These are phyloP conservation scores for Anorthoa munda DNA, from an alignment of 2,888 invertebrate genomes.

Conservation along the genomic window DNA sequence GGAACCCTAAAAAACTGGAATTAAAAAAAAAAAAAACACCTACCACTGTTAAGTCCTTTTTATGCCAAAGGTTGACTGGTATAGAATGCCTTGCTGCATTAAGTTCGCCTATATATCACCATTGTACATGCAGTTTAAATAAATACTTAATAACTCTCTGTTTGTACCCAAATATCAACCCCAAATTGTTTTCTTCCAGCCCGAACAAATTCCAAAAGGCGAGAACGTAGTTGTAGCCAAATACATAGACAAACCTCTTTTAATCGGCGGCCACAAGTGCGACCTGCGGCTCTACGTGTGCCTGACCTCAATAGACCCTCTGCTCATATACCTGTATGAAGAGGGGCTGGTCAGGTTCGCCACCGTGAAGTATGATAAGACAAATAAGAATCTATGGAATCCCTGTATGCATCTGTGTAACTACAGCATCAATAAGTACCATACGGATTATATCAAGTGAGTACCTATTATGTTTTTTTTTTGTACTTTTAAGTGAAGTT, in stretches of 20 bases:
- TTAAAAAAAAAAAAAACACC: too few relatives aligned
- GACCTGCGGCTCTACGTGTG: constrained; percentile 98
- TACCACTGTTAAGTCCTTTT: too few relatives aligned
- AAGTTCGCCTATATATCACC: too few relatives aligned
- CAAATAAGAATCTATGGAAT: constrained; percentile 98
- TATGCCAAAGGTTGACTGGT: too few relatives aligned
- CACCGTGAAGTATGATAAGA: constrained; percentile 97
- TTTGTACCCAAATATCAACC: too few relatives aligned
- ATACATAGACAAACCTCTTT: constrained; percentile 96
- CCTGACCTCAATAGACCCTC: constrained; percentile 98
- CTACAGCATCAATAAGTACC: constrained; percentile 99
- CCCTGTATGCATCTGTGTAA: constrained; percentile 99
- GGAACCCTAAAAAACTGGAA: too few relatives aligned
- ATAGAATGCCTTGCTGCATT: too few relatives aligned
- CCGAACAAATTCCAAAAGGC: constrained; percentile 97
- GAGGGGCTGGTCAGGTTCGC: constrained; percentile 99
- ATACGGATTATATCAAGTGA: constrained; percentile 98
- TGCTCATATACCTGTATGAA: constrained; percentile 98
- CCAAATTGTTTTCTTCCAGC: constrained; percentile 85
- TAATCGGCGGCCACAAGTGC: constrained; percentile 98
- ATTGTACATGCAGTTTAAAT: too few relatives aligned
- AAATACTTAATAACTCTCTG: too few relatives aligned
- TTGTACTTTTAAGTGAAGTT: too few relatives aligned
- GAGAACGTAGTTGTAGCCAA: constrained; percentile 97
- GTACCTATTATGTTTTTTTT: constrained; percentile 75